Evolutionary conservation across 2,113 vertebrate genomes (phyloP), one percentile per base, ranked within the genome.

Genomic region (Salminus brasiliensis): DNA sequence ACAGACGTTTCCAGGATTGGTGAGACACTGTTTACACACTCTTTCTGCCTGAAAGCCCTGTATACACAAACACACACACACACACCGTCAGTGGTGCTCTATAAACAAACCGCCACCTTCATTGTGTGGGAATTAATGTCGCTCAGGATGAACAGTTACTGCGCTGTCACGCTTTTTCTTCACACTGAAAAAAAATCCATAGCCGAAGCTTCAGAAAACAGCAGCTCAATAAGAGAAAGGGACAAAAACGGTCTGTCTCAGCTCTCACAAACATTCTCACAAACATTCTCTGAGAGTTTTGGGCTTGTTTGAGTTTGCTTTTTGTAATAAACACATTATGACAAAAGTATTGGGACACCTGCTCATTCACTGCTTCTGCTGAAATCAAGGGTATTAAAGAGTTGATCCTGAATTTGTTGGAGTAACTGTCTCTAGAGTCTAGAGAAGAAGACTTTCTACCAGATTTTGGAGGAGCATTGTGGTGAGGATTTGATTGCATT

Each of bases 111-210:
- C 16, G n/a, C 16, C 32, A 39, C 8, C 29, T n/a, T 65, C 59
- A 74, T 68, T 74, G 53, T 67, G 21, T 39, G 30, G 66, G 23
- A 57, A 80, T 83, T 83, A 83, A 59, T 80, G 47, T 65, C 27
- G 67, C 66, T 79, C 32, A 53, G 74, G 68, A 55, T 75, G 23
- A 71, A 60, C 29, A 43, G 29, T 66, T 75, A 79, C 76, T 63
- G 67, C 60, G 16, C 52, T 49, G 55, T 65, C 41, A 45, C 70
- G 36, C 59, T 77, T 78, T 39, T 69, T 52, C 49, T 70, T 55
- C 49, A 32, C 41, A n/a, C 11, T n/a, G n/a, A n/a, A 55, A 67
- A 55, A 68, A 71, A 74, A 74, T 74, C 72, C n/a, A 59, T 60
- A 13, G 25, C 34, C 29, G 16, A 45, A 41, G 15, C 53, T 81